Percentiles rank a stretch among this genome's conserved stretches.
These are phyloP conservation scores for Stegodyphus mimosarum DNA, from an alignment of 1,140 invertebrate species.

Conservation along the genomic window DNA sequence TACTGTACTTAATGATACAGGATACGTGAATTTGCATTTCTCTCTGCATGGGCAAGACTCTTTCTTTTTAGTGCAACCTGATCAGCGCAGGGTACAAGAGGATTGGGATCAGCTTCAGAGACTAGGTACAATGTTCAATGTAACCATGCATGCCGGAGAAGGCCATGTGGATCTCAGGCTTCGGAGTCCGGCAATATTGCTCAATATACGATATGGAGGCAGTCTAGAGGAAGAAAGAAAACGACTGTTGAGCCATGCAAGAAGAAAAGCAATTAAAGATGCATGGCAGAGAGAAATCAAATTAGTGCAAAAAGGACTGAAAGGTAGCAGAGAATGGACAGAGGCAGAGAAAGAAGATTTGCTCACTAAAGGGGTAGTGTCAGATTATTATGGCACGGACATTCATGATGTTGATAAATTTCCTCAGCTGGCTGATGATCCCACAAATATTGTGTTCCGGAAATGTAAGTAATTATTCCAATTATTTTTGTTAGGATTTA, in stretches of 20 bases:
- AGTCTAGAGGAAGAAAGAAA: conserved; percentile 88
- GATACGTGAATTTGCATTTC: conserved; percentile 87
- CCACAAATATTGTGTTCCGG: conserved; percentile 88
- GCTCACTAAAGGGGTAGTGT: conserved; percentile 81
- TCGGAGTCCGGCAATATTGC: conserved; percentile 71
- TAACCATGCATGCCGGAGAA: conserved; percentile 79
- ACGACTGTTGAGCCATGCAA: conserved; percentile 87
- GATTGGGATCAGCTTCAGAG: conserved; percentile 89
- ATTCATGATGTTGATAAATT: conserved; percentile 88
- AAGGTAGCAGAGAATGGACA: conserved; percentile 71
- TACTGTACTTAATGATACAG: conserved; percentile 91
- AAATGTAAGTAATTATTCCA: conserved; percentile 69
- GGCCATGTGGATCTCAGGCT: conserved; percentile 76
- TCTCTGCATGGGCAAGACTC: conserved; percentile 91
- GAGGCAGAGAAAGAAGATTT: conserved; percentile 85
- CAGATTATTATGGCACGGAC: conserved; percentile 89
- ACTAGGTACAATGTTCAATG: conserved; percentile 80
- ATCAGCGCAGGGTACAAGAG: conserved; percentile 83
- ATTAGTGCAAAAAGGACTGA: conserved; percentile 77
- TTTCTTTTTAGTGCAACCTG: conserved; percentile 95
- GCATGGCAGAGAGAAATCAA: conserved; percentile 93
- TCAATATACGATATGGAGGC: conserved; percentile 81
- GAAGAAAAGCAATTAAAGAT: conserved; percentile 84
- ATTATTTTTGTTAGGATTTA: no score
- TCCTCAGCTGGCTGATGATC: conserved; percentile 94